Base-by-base conservation (phyloP, 2,888 invertebrate genomes). In the Cataglyphis livida region DNA sequence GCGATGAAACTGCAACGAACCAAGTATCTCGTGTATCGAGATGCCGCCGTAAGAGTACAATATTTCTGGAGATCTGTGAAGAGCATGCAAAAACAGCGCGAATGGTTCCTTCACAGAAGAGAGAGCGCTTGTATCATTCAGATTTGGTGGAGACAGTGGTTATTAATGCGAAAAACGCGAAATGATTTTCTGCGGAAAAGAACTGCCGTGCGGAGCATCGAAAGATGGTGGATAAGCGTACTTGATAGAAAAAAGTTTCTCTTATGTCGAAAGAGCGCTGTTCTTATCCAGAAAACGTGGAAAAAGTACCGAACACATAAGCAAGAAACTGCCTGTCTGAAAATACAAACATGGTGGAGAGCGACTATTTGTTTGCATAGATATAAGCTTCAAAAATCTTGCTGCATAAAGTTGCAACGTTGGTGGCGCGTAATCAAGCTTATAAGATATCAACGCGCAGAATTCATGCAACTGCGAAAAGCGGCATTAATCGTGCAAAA, bases 81-180 rank as follows among this genome's bases (percentile, higher is more conserved):
- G 92, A 59, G 94, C 93, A 90, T 91, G 93, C 86, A 91, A 93
- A 85, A 91, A 95, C 28, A 95, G 3, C 95, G 95, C 10, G 91
- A 92, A 35, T 91, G 94, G 28, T 96, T 95, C 84, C 84, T 91
- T 12, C 90, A 82, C 18, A 87, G 91, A 10, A 76, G 88, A n/a
- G 65, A 88, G 35, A 93, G 95, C 32, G 92, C 93, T 6, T 64
- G 91, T 6, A 82, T 88, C 1, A 94, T 96, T 38, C 96, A 96
- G 90, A 89, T 87, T 41, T 94, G 93, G 92, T 96, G 94, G 90
- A 95, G 94, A 91, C 94, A 95, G 15, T 91, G 91, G 59, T 87
- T 93, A 35, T 86, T 93, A 1, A 95, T 95, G 94, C 93, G 93
- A 83, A 90, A 90, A 85, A 93, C 95, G 57, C 94, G 95, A 71